Evolutionary conservation across 2,888 invertebrate genomes (phyloP).

Genomic region (Hypercompe scribonia): DNA sequence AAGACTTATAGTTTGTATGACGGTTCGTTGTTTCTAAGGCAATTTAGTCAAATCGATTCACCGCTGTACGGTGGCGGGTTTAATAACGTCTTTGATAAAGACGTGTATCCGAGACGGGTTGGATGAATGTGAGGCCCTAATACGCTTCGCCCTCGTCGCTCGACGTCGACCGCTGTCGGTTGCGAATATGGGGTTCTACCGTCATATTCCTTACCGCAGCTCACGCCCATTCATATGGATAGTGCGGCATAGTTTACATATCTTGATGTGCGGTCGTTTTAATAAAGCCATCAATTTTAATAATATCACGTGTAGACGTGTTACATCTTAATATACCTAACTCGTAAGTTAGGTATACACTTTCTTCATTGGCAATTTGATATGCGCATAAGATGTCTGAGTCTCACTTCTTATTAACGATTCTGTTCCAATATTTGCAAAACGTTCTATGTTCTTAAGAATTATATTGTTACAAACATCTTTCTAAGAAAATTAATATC

Average conservation of each 20-base stretch:
- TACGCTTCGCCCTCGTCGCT: constrained; percentile 70
- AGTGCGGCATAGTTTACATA: constrained; percentile 77
- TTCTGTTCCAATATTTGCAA: not conserved
- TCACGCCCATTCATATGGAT: constrained; percentile 74
- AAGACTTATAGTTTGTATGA: constrained; percentile 37
- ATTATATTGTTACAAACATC: not conserved
- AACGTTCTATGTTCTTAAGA: not conserved
- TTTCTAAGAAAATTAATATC: constrained; percentile 13
- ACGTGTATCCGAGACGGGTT: constrained; percentile 71
- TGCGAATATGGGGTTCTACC: constrained; percentile 68
- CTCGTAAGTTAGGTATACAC: constrained; percentile 51
- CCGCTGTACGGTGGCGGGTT: constrained; percentile 69
- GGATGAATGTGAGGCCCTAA: constrained; percentile 75
- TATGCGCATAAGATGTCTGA: constrained; percentile 21
- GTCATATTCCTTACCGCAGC: constrained; percentile 74
- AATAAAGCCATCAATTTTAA: constrained; percentile 79
- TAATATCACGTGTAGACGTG: constrained; percentile 62
- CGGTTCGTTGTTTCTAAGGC: constrained; percentile 46
- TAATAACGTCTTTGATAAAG: constrained; percentile 81
- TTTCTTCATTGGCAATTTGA: constrained; percentile 48
- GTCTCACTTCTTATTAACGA: constrained; percentile 1
- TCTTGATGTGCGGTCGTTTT: constrained; percentile 70
- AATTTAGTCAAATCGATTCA: constrained; percentile 72
- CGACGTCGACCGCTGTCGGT: constrained; percentile 76
- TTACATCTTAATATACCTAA: too few species aligned